Evolutionary conservation across 2,888 invertebrate genomes (phyloP), one percentile per base, ranked within the genome.

Genomic region (Pristionchus fissidentatus): DNA sequence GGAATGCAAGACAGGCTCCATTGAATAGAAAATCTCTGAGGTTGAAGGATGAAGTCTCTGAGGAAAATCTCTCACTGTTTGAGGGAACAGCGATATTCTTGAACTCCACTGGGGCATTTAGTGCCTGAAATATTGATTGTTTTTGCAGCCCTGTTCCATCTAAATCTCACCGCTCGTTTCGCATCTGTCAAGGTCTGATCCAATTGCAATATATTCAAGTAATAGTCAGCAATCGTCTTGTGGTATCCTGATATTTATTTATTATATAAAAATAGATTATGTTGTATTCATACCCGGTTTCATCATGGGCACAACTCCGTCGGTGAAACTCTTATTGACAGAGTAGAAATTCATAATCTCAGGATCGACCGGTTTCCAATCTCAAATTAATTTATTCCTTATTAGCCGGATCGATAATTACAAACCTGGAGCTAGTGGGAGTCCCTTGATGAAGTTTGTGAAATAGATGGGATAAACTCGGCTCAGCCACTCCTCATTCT

Each of bases 391-490:
- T 13, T 38, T 35, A 1, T 7, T 35, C 1, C 3, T 8, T 22
- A 19, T 5, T 5, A 22, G 22, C 1, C n/a, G n/a, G 29, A 57
- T 8, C n/a, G 29, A 57, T 10, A 3, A 57, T n/a, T 57, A 29
- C 32, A 43, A 46, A 73, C 73, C 46, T 73, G 73, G 73, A 15
- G 73, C 73, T 10, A 29, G 73, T 3, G 43, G 26, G 10, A 46
- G 73, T 13, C 73, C 73, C 26, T 73, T 73, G 73, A 46, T 26
- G 29, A 73, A 73, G 22, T 73, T 73, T 1, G 73, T 7, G 10
- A 73, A 73, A 19, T 73, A 73, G 10, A 46, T 1, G 10, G 73
- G 46, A 15, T 73, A 73, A 26, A 73, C 73, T n/a, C 46, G 73
- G 26, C 46, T 73, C 8, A 73, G 73, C 73, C 73, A 73, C 15